Base-by-base conservation (phyloP, 2,113 vertebrate species). In the Dipodomys merriami region DNA sequence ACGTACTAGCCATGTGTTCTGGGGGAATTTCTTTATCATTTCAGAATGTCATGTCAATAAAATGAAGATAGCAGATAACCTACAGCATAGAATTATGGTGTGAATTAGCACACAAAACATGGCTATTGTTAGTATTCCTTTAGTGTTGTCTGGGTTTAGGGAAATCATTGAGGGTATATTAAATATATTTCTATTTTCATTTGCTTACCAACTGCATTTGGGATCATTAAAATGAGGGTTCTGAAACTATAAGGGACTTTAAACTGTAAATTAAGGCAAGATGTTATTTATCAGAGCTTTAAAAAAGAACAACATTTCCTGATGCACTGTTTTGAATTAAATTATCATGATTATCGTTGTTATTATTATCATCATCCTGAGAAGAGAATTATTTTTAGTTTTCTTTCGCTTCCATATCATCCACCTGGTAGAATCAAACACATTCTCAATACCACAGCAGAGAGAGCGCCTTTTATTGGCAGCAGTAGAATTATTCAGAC, bases 291-390 rank as follows among this genome's bases (percentile, higher is more conserved):
- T 71, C 68, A 91, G 87, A 80, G 8, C 30, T 67, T 79, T 35
- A 69, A 78, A 83, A 83, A 83, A n/a, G 8, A n/a, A 76, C 0
- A 16, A 83, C 22, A 19, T 84, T 86, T 93, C 85, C 35, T 88
- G 49, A 69, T 79, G 10, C 83, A 30, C 49, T 39, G 9, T 68
- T 93, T 72, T 90, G 11, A 88, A 85, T 95, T 74, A 88, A 67
- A 46, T 88, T 16, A 82, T 91, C 23, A 39, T 80, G 39, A 39
- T 84, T 49, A 72, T 74, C 57, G 53, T 57, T 16, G 53, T 57
- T 57, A 16, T 57, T 18, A 16, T 57, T 57, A 57, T 57, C 15
- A 57, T 57, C n/a, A 94, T 27, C 2, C 29, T 85, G 53, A 78
- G 87, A 87, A 90, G 33, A 71, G 23, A 88, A 23, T 72, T 18